Conservation (phyloP, 2,797 vertebrate genomes). For the Buphagus erythrorhynchus region DNA sequence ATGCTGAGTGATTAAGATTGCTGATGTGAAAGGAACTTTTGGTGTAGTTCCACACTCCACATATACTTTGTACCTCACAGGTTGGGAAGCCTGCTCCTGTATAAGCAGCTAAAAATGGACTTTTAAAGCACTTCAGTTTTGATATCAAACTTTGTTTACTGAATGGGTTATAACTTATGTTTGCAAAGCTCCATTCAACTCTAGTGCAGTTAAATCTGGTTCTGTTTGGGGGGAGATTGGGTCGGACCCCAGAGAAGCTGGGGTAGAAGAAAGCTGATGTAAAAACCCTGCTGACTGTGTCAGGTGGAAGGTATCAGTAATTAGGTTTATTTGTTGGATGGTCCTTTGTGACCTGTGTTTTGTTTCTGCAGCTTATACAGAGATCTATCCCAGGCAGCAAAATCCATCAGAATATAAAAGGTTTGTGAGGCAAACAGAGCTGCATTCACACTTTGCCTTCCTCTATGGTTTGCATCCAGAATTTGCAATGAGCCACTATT, state of each 20-base stretch:
- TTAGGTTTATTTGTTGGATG: not conserved
- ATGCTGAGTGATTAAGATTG: slow-evolving; percentile 10
- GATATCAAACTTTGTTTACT: not conserved
- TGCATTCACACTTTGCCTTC: not conserved
- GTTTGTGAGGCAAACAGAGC: not conserved
- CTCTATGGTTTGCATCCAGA: not conserved
- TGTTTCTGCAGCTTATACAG: not conserved
- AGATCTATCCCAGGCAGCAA: not conserved
- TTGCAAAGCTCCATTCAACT: not conserved
- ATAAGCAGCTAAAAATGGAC: not conserved
- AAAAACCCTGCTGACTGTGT: not conserved
- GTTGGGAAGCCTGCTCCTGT: not conserved
- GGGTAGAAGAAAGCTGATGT: not conserved
- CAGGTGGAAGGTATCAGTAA: not conserved
- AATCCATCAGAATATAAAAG: not conserved
- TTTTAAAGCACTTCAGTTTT: not conserved
- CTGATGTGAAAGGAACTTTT: slow-evolving; percentile 4
- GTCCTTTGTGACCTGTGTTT: not conserved
- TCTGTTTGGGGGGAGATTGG: not conserved
- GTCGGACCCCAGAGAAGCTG: not conserved
- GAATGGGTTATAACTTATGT: not conserved
- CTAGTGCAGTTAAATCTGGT: not conserved
- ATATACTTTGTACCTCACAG: not conserved
- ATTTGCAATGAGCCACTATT: not conserved
- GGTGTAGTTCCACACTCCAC: not conserved